These are phyloP conservation scores for Indicator maculatus DNA, from an alignment of 2,113 vertebrate species.

Conservation along the genomic window DNA sequence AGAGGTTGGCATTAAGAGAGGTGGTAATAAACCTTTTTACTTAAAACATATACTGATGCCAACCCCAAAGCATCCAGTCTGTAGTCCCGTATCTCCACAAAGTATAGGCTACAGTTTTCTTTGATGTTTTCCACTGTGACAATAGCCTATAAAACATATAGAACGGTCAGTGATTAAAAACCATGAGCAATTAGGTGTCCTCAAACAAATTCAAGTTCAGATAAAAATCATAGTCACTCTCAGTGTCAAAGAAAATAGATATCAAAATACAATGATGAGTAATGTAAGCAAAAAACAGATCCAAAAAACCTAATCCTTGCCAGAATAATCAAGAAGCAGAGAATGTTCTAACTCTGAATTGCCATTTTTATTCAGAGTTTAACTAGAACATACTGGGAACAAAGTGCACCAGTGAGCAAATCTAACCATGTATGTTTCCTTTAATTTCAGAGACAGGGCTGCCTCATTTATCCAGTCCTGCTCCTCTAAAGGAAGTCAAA, in stretches of 20 bases:
- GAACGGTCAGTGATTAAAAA: conserved; percentile 3
- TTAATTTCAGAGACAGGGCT: background rate
- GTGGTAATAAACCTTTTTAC: background rate
- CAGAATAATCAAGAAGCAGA: conserved; percentile 40
- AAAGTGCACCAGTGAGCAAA: conserved; percentile 3
- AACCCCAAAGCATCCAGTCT: background rate
- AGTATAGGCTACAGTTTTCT: background rate
- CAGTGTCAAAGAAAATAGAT: conserved; percentile 31
- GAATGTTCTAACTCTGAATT: conserved; percentile 11
- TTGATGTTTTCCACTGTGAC: background rate
- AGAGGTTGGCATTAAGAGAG: background rate
- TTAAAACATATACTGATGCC: background rate
- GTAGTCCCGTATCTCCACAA: background rate
- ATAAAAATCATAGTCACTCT: conserved; percentile 44
- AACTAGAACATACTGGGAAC: background rate
- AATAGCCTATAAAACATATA: background rate
- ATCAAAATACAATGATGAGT: conserved; percentile 5
- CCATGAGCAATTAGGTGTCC: background rate
- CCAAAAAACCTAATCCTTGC: background rate
- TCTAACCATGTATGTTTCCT: background rate
- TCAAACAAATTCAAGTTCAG: conserved; percentile 26
- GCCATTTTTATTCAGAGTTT: conserved; percentile 34
- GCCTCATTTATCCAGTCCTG: background rate
- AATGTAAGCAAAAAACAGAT: conserved; percentile 38
- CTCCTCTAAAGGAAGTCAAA: background rate